Base-by-base conservation (phyloP, 2,113 vertebrate genomes). In the Osmerus eperlanus region DNA sequence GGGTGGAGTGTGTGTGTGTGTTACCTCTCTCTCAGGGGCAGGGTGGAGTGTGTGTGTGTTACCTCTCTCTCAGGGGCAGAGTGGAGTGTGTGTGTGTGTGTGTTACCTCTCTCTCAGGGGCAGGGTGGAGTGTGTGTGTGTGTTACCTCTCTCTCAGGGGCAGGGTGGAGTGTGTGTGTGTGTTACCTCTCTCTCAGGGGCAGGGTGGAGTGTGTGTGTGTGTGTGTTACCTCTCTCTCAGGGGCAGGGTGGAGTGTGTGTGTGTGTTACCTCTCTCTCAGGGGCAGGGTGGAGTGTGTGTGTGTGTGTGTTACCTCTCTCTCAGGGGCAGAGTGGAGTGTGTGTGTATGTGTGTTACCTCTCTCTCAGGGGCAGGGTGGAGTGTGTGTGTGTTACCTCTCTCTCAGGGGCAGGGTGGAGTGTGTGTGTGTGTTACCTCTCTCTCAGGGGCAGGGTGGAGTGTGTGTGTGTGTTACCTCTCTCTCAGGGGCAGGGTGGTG, bases 201-300 rank as follows among this genome's bases (percentile, higher is more conserved):
- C 54, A 56, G 54, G 3, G 54, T 56, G 8, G 13, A 21, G n/a
- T 67, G 65, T 47, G 14, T 52, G 19, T 67, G 29, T 67, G 47
- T 36, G 14, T 23, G n/a, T n/a, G n/a, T n/a, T 23, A 23, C 21
- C 21, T 23, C 21, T 23, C 21, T 23, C 21, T 23, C 21, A 23
- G 21, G 21, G 21, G 21, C 21, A 23, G 21, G 21, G 21, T 23
- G 21, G 21, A 23, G 21, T 23, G 21, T 23, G 21, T 23, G 21
- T 41, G 36, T 47, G 41, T 11, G 41, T 47, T 54, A 86, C 86
- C 80, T 85, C 28, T 82, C 74, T 78, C 74, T 63, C 7, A 74
- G 72, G 2, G 60, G 60, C 25, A 62, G 21, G 0, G 67, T 76
- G 0, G 84, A 74, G 47, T 86, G 83, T 62, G 79, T 85, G 86